These are phyloP conservation scores for Elephas maximus DNA, from an alignment of 2,113 vertebrate species.

Conservation along the genomic window DNA sequence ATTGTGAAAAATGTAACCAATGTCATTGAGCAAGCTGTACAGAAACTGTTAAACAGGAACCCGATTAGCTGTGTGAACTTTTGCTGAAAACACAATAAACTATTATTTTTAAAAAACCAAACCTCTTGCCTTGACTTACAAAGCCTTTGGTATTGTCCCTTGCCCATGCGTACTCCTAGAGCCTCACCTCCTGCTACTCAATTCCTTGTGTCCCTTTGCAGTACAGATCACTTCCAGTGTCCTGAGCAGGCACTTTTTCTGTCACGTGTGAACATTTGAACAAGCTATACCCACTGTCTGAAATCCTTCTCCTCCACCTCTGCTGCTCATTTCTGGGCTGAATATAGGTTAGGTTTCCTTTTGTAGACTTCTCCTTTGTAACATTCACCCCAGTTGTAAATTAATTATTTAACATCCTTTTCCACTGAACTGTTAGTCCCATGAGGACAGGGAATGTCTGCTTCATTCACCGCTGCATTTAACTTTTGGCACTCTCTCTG, in stretches of 20 bases:
- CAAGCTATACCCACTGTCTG: background rate
- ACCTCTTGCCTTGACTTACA: background rate
- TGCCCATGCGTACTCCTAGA: background rate
- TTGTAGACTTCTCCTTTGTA: background rate
- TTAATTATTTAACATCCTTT: slow-evolving; percentile 61
- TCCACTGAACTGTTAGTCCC: slow-evolving; percentile 11
- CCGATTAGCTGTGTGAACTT: background rate
- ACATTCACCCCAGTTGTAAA: slow-evolving; percentile 19
- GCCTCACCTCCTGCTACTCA: background rate
- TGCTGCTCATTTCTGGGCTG: background rate
- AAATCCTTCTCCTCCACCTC: background rate
- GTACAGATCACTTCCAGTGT: background rate
- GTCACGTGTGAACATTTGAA: background rate
- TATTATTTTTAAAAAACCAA: background rate
- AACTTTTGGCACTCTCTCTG: slow-evolving; percentile 7
- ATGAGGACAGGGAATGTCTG: background rate
- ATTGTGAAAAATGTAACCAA: background rate
- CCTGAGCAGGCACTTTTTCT: too few species aligned
- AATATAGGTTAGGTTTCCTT: background rate
- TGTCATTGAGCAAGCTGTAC: background rate
- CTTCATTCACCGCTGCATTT: slow-evolving; percentile 23
- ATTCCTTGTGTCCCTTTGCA: too few species aligned
- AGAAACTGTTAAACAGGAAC: background rate
- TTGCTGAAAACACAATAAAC: background rate
- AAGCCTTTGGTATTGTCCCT: background rate